Evolutionary conservation across 2,888 invertebrate genomes (phyloP).

Genomic region (Noctua pronuba): DNA sequence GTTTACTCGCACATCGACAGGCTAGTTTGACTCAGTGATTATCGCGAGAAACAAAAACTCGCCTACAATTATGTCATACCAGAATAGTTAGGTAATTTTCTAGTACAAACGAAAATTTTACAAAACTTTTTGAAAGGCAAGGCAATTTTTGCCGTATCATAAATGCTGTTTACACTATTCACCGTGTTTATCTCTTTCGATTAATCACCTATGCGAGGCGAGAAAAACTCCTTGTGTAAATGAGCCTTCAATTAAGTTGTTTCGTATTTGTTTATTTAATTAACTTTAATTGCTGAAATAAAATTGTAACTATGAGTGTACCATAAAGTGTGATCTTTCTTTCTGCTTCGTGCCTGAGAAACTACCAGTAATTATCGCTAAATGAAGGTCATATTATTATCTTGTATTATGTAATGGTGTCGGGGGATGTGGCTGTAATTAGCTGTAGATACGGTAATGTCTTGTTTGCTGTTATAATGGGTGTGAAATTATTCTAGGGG

Average conservation of each 20-base stretch:
- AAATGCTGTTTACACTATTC: background rate
- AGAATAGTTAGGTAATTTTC: background rate
- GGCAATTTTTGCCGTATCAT: background rate
- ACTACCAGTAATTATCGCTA: background rate
- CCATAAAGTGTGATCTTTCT: conserved; percentile 15
- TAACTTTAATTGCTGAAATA: conserved; percentile 6
- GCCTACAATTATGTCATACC: background rate
- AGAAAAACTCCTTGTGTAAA: background rate
- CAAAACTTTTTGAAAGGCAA: background rate
- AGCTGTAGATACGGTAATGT: background rate
- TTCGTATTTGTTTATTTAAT: conserved; percentile 20
- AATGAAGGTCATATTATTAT: background rate
- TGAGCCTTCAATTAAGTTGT: conserved; percentile 2
- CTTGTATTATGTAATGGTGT: conserved; percentile 3
- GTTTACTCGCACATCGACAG: background rate
- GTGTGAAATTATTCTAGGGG: background rate
- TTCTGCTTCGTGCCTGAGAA: background rate
- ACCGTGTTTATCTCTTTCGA: background rate
- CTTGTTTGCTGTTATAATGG: background rate
- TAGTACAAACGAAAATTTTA: background rate
- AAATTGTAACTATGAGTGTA: conserved; percentile 9
- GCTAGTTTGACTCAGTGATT: background rate
- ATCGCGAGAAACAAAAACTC: background rate
- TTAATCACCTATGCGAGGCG: background rate
- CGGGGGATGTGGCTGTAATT: background rate